These are phyloP conservation scores for Rhorus exstirpatorius DNA, from an alignment of 2,888 invertebrate genomes.

Conservation along the genomic window DNA sequence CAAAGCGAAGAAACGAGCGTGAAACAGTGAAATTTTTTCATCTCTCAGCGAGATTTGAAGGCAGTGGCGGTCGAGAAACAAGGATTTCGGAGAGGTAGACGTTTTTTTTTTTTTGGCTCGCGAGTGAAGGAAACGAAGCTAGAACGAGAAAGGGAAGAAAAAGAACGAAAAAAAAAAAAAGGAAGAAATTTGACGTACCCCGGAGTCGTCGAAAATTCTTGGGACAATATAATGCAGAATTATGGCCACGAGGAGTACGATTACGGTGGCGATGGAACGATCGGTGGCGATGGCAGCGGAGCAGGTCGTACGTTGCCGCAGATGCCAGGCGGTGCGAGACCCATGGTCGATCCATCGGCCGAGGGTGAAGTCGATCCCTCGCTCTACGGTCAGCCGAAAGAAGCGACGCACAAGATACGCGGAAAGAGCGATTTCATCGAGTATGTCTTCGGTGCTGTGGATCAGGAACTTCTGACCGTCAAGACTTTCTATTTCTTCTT, in stretches of 20 bases:
- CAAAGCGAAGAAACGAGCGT: background rate
- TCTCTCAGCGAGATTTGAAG: background rate
- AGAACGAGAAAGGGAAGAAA: background rate
- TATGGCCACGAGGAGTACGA: conserved; percentile 81
- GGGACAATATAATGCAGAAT: conserved; percentile 79
- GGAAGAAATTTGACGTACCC: background rate
- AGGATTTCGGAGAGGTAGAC: conserved; percentile 42
- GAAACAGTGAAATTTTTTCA: background rate
- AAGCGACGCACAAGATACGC: conserved; percentile 95
- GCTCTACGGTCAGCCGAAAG: conserved; percentile 94
- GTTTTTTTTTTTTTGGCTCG: conserved; percentile 10
- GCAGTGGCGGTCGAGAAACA: background rate
- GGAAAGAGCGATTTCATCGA: conserved; percentile 95
- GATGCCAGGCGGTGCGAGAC: conserved; percentile 87
- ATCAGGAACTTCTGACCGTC: conserved; percentile 96
- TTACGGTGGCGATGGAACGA: conserved; percentile 72
- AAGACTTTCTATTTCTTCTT: conserved; percentile 99
- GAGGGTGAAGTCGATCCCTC: conserved; percentile 94
- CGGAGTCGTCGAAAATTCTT: conserved; percentile 6
- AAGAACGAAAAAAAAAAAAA: background rate
- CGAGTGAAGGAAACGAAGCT: background rate
- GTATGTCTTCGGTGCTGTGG: conserved; percentile 93
- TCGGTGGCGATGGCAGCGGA: conserved; percentile 65
- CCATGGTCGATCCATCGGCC: conserved; percentile 94
- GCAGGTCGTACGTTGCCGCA: conserved; percentile 78